Evolutionary conservation across 2,797 vertebrate genomes (phyloP).

Genomic region (Hipposideros larvatus): DNA sequence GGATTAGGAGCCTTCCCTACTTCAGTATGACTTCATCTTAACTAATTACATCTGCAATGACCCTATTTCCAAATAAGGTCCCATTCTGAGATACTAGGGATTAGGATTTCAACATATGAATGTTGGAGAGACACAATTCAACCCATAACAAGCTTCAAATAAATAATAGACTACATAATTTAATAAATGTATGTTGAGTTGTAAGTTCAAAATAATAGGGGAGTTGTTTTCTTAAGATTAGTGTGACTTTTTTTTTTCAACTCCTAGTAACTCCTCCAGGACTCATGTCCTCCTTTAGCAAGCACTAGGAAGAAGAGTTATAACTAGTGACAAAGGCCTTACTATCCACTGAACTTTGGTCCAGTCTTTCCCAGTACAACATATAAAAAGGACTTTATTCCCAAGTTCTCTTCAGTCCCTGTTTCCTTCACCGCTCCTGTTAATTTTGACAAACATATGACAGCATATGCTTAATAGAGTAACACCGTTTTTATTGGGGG

Average conservation of each 20-base stretch:
- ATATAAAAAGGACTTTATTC: not conserved
- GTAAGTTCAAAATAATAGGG: constrained; percentile 23
- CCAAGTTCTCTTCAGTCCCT: not conserved
- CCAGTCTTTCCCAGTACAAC: not conserved
- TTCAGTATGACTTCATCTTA: not conserved
- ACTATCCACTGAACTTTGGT: not conserved
- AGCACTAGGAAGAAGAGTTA: not conserved
- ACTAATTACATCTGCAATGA: not conserved
- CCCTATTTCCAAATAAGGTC: not conserved
- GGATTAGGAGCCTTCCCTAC: not conserved
- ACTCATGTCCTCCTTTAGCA: not conserved
- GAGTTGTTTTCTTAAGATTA: not conserved
- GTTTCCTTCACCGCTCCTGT: not conserved
- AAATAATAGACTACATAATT: not conserved
- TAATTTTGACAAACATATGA: not conserved
- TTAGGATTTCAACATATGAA: not conserved
- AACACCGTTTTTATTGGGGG: not conserved
- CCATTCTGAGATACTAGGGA: not conserved
- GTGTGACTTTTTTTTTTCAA: not conserved
- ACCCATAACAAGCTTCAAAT: not conserved
- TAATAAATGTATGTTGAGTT: not conserved
- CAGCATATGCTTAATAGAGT: not conserved
- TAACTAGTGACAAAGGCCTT: not conserved
- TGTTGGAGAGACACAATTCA: not conserved
- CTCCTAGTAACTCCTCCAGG: not conserved